phyloP scores from a whole-genome alignment of 2,888 invertebrate genomes.

The Cenopis cana region DNA sequence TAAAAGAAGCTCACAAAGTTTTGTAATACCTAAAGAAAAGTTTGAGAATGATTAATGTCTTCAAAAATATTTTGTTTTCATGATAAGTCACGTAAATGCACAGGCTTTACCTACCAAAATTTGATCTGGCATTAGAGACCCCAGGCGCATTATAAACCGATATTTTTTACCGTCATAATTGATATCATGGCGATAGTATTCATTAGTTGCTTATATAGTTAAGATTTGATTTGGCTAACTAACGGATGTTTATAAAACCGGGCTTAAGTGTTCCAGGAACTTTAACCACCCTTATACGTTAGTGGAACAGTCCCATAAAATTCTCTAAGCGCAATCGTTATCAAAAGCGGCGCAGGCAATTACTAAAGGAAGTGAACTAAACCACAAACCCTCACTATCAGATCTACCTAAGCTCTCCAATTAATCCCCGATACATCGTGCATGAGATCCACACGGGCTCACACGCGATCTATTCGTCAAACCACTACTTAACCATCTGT shows the following conservation, averaged over 20 bases:
- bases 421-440: slow-evolving; percentile 77
- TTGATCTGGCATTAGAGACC: too few species aligned
- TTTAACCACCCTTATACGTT: not conserved
- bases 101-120: too few species aligned
- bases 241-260: not conserved
- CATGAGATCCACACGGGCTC: slow-evolving; percentile 78
- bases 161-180: too few species aligned
- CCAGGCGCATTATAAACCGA: too few species aligned
- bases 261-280: not conserved
- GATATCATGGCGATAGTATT: not conserved
- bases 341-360: slow-evolving; percentile 5
- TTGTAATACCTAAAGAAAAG: too few species aligned
- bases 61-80: too few species aligned
- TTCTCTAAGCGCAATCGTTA: slow-evolving; percentile 4
- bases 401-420: slow-evolving; percentile 53
- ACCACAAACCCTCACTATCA: slow-evolving; percentile 5
- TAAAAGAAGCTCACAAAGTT: too few species aligned
- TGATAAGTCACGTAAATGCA: too few species aligned
- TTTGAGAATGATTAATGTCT: too few species aligned
- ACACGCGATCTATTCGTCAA: slow-evolving; percentile 83
- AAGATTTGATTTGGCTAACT: not conserved
- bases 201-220: too few species aligned
- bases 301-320: not conserved
- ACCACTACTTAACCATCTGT: slow-evolving; percentile 82
- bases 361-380: slow-evolving; percentile 6